phyloP scores from a whole-genome alignment of 2,797 vertebrate species.

The Melanotaenia nigrans region DNA sequence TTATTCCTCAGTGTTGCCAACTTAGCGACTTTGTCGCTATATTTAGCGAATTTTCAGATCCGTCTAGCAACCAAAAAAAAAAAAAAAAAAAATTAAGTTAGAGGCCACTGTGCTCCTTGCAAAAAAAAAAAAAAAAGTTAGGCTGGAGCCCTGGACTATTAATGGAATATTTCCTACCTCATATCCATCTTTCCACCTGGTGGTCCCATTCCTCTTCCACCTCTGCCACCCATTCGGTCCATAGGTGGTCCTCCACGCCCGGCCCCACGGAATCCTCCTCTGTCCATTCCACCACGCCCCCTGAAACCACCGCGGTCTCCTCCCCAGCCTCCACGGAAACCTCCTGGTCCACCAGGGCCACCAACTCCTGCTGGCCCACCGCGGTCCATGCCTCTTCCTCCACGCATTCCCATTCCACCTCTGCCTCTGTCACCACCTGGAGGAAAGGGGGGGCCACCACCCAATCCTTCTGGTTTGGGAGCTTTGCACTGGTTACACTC shows the following conservation, averaged over 20 bases:
- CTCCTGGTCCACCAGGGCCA: conserved; percentile 86
- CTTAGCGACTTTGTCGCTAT: no score
- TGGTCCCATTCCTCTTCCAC: conserved; percentile 90
- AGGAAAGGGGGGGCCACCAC: conserved; percentile 88
- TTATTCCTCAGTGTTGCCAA: no score
- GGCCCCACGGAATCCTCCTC: conserved; percentile 91
- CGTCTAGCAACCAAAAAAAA: no score
- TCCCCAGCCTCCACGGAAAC: conserved; percentile 92
- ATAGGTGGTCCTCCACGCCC: conserved; percentile 90
- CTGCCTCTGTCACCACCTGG: conserved; percentile 91
- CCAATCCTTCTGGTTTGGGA: conserved; percentile 93
- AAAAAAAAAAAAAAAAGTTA: neutral
- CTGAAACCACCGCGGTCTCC: conserved; percentile 92
- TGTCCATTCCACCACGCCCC: conserved; percentile 92
- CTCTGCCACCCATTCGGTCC: conserved; percentile 90
- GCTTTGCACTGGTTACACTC: conserved; percentile 99
- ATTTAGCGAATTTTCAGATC: no score
- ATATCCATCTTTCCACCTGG: conserved; percentile 97
- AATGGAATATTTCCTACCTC: conserved; percentile 81
- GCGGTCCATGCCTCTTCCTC: conserved; percentile 92
- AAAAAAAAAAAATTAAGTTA: no score
- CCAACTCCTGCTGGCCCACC: conserved; percentile 84
- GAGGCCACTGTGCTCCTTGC: no score
- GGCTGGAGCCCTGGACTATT: neutral
- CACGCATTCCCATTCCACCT: conserved; percentile 93